Evolutionary conservation across 1,140 invertebrate genomes (phyloP).

Genomic region (Anastatus disparis): DNA sequence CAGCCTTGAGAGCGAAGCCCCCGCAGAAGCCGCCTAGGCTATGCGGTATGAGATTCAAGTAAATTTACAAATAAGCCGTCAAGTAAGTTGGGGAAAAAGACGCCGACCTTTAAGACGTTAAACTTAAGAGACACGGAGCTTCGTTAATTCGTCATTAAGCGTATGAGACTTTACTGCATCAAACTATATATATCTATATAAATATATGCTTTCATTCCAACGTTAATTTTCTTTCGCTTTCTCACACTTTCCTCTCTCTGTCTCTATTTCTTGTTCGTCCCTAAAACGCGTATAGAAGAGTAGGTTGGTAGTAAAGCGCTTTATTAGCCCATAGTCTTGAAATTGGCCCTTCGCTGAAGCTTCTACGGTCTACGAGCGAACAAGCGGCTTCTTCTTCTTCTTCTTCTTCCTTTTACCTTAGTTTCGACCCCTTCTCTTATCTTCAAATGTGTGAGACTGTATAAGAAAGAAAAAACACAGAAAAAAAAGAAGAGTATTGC

Average conservation of each 20-base stretch:
- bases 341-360: constrained; percentile 27
- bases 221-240: constrained; percentile 24
- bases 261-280: too few relatives aligned
- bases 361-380: neutral
- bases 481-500: too few relatives aligned
- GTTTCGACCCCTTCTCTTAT: too few relatives aligned
- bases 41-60: too few relatives aligned
- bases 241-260: neutral
- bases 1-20: too few relatives aligned
- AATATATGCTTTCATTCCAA: neutral
- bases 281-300: too few relatives aligned
- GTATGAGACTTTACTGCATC: constrained; percentile 40
- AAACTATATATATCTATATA: too few relatives aligned
- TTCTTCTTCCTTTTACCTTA: too few relatives aligned
- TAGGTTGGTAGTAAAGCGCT: constrained; percentile 21
- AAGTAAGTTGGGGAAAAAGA: constrained; percentile 3
- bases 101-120: neutral
- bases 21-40: too few relatives aligned
- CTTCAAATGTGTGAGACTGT: too few relatives aligned
- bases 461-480: too few relatives aligned
- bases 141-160: constrained; percentile 42
- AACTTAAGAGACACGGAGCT: constrained; percentile 21
- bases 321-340: constrained; percentile 41
- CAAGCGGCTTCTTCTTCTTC: neutral
- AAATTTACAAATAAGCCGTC: constrained; percentile 36